A percentile compares a stretch with the other conserved stretches of the same genome.
Conservation (phyloP, 92 coral and sea anemone species). For the Nematostella vectensis region DNA sequence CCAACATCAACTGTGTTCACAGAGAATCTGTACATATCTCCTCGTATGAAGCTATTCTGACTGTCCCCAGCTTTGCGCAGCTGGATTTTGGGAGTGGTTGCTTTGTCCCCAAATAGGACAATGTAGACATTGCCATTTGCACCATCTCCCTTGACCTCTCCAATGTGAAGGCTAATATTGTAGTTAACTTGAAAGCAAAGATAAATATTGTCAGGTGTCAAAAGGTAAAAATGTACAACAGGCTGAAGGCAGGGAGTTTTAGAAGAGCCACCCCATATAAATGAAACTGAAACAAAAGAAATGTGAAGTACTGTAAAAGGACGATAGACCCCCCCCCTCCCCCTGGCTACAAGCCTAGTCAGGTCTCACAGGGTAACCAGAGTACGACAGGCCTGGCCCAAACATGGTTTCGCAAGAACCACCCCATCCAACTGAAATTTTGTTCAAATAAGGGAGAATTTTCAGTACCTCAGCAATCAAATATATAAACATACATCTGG, state of each 20-base stretch:
- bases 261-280: no score
- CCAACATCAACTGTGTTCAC: slow-evolving; percentile 84
- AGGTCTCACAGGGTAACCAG: no score
- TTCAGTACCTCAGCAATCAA: no score
- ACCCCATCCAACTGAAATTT: no score
- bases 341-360: no score
- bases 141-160: slow-evolving; percentile 84
- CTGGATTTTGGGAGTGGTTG: slow-evolving; percentile 81
- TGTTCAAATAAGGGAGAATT: no score
- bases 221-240: neutral
- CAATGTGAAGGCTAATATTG: slow-evolving; percentile 80
- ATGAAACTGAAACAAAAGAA: no score
- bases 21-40: slow-evolving; percentile 73
- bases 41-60: slow-evolving; percentile 57
- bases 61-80: slow-evolving; percentile 83
- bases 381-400: no score
- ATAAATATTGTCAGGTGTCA: neutral
- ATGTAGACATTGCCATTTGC: slow-evolving; percentile 95
- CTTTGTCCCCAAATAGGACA: slow-evolving; percentile 82
- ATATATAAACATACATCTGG: no score
- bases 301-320: no score
- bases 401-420: no score
- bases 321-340: no score
- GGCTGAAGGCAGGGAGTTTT: neutral
- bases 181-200: slow-evolving; percentile 58